A percentile compares a stretch with the other conserved stretches of the same genome.
phyloP scores from a whole-genome alignment of 2,797 vertebrate genomes.

The Microctenopoma lineatum region DNA sequence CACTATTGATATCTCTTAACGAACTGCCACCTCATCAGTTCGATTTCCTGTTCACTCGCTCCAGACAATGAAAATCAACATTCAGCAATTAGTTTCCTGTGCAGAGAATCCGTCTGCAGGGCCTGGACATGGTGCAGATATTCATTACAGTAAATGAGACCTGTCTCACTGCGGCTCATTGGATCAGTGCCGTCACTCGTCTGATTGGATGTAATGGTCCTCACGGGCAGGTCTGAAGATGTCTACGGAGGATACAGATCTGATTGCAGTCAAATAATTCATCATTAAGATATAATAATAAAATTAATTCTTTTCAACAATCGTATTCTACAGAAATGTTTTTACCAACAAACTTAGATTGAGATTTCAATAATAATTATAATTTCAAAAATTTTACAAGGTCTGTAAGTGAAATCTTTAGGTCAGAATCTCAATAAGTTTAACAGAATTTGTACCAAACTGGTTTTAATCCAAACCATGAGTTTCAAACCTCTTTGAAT shows the following conservation, averaged over 20 bases:
- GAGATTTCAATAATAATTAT: too few relatives aligned
- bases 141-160: conserved; percentile 61
- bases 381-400: too few relatives aligned
- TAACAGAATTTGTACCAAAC: too few relatives aligned
- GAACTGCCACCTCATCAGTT: conserved; percentile 70
- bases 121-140: conserved; percentile 27
- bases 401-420: too few relatives aligned
- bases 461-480: too few relatives aligned
- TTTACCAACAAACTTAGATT: too few relatives aligned
- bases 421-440: too few relatives aligned
- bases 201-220: conserved; percentile 41
- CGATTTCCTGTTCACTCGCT: conserved; percentile 74
- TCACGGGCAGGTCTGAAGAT: conserved; percentile 2
- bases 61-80: conserved; percentile 72
- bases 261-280: too few relatives aligned
- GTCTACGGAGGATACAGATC: not conserved
- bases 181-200: conserved; percentile 36
- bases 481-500: too few relatives aligned
- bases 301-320: too few relatives aligned
- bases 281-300: too few relatives aligned
- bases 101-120: conserved; percentile 36
- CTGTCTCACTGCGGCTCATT: conserved; percentile 34
- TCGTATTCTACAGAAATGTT: too few relatives aligned
- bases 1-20: conserved; percentile 74
- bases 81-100: conserved; percentile 62